These are phyloP conservation scores for Notodonta ziczac DNA, from an alignment of 2,888 invertebrate species.

Conservation along the genomic window DNA sequence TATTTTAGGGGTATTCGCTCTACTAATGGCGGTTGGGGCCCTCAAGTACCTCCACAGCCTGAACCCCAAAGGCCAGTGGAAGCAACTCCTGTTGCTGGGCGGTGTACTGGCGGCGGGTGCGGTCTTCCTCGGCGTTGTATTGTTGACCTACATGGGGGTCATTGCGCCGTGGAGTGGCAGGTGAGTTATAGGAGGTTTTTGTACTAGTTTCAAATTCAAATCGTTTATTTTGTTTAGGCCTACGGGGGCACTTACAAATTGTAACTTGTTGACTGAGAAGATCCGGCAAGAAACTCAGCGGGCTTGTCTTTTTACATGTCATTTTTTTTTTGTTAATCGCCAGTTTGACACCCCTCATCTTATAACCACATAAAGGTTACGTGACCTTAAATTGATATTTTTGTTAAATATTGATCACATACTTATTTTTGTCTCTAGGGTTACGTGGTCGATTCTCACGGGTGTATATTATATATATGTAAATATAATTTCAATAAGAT, in stretches of 20 bases:
- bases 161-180: conserved; percentile 98
- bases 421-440: not conserved
- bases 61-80: conserved; percentile 95
- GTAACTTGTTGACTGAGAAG: too few species aligned
- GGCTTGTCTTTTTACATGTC: too few species aligned
- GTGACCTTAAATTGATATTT: too few species aligned
- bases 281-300: too few species aligned
- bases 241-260: too few species aligned
- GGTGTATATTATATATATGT: not conserved
- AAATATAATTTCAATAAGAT: not conserved
- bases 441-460: conserved; percentile 1
- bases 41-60: conserved; percentile 95
- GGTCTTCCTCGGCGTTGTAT: conserved; percentile 93
- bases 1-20: conserved; percentile 95
- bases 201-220: too few species aligned
- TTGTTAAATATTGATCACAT: too few species aligned
- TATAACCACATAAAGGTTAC: too few species aligned
- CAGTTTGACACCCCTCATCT: too few species aligned
- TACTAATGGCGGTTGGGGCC: conserved; percentile 94
- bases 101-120: conserved; percentile 90
- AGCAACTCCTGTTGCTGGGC: conserved; percentile 92
- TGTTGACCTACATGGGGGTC: conserved; percentile 96
- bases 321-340: too few species aligned
- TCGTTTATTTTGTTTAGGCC: too few species aligned
- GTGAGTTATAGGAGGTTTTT: conserved; percentile 56